A percentile compares a stretch with the other conserved stretches of the same genome.
Conservation (phyloP, 2,113 vertebrate species). For the Coptodon bakossiorum region DNA sequence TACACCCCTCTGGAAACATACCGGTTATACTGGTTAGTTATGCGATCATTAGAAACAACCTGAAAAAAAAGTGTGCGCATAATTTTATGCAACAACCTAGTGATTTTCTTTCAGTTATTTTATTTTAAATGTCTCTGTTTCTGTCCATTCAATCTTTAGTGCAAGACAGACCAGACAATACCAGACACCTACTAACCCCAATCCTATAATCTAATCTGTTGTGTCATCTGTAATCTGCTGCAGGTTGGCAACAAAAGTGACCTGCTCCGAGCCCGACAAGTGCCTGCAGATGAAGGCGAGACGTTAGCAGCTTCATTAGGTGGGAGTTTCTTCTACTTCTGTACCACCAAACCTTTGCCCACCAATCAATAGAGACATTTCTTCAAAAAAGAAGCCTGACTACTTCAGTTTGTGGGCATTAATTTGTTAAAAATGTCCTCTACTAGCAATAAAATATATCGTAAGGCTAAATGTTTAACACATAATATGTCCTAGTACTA, state of each 20-base stretch:
- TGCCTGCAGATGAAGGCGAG: slow-evolving; percentile 79
- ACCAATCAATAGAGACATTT: not conserved
- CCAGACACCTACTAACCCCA: not conserved
- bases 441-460: not conserved
- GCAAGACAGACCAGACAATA: not conserved
- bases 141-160: not conserved
- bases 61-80: not conserved
- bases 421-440: not conserved
- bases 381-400: not conserved
- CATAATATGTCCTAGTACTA: not conserved
- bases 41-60: not conserved
- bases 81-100: not conserved
- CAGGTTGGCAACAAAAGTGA: slow-evolving; percentile 89
- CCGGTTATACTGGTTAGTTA: slow-evolving; percentile 76
- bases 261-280: slow-evolving; percentile 83
- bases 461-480: not conserved
- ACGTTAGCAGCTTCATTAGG: slow-evolving; percentile 79
- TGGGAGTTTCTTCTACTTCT: not conserved
- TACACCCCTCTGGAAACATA: slow-evolving; percentile 86
- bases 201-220: slow-evolving; percentile 13
- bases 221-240: slow-evolving; percentile 37
- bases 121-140: not conserved
- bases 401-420: not conserved
- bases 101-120: not conserved
- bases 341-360: not conserved